Evolutionary conservation across 2,113 vertebrate species (phyloP).

Genomic region (Chaenocephalus aceratus): DNA sequence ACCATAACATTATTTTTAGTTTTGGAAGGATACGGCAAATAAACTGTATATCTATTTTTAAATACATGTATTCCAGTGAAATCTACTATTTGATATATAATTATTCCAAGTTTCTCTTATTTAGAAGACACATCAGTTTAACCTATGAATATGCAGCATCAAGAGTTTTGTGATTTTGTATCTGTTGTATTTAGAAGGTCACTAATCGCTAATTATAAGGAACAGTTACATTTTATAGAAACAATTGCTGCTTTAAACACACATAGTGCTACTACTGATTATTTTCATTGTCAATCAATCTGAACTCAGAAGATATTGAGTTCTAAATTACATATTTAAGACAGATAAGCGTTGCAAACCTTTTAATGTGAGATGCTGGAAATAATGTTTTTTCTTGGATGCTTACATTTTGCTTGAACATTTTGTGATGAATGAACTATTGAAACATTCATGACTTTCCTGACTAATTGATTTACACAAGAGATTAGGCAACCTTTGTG

Average conservation of each 20-base stretch:
- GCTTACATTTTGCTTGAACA: background rate
- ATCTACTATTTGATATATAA: background rate
- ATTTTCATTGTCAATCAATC: background rate
- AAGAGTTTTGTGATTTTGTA: background rate
- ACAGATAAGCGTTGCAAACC: background rate
- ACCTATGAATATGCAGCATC: background rate
- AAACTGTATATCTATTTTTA: too few species aligned
- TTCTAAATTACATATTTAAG: background rate
- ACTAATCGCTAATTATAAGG: too few species aligned
- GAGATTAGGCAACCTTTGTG: background rate
- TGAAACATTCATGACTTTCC: background rate
- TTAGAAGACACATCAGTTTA: background rate
- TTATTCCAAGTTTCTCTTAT: background rate
- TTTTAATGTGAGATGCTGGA: background rate
- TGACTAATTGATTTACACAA: background rate
- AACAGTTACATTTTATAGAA: too few species aligned
- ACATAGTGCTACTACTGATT: background rate
- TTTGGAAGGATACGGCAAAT: too few species aligned
- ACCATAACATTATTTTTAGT: background rate
- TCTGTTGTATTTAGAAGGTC: background rate
- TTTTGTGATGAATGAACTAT: background rate
- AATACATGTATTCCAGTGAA: background rate
- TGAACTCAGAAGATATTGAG: background rate
- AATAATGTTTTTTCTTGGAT: background rate
- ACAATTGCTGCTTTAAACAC: background rate